These are phyloP conservation scores for Pollicipes pollicipes DNA, from an alignment of 1,140 invertebrate genomes.

Conservation along the genomic window DNA sequence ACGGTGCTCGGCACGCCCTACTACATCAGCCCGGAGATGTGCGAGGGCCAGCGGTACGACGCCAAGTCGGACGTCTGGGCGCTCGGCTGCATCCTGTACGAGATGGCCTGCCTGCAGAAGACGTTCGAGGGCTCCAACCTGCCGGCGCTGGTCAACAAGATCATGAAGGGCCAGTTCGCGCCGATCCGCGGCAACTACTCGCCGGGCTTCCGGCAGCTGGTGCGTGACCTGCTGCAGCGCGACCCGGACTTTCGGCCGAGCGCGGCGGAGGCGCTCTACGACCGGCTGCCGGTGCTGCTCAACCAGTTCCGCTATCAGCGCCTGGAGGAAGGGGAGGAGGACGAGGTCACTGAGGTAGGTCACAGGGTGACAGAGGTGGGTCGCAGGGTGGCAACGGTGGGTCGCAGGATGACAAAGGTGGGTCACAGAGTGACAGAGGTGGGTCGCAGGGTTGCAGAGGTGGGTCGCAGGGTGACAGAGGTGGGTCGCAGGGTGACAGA, in stretches of 20 bases:
- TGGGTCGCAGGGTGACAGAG: neutral
- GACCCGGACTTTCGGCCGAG: conserved; percentile 42
- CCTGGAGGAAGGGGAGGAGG: conserved; percentile 24
- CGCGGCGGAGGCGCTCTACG: conserved; percentile 33
- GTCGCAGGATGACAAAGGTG: too few species aligned
- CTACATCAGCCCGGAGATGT: conserved; percentile 64
- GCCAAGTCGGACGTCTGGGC: conserved; percentile 67
- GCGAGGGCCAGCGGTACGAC: conserved; percentile 37
- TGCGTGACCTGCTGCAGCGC: conserved; percentile 42
- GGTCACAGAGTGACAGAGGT: neutral
- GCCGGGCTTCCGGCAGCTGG: conserved; percentile 39
- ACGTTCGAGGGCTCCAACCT: conserved; percentile 59
- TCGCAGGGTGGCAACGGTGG: neutral
- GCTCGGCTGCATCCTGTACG: conserved; percentile 57
- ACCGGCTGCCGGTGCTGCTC: conserved; percentile 37
- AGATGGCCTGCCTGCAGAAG: conserved; percentile 57
- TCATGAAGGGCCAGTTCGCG: conserved; percentile 44
- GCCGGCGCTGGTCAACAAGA: conserved; percentile 56
- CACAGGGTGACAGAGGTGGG: too few species aligned
- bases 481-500: too few species aligned
- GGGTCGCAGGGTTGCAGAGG: neutral
- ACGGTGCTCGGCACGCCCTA: conserved; percentile 64
- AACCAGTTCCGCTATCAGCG: conserved; percentile 22
- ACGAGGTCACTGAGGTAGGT: conserved; percentile 7
- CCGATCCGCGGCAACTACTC: conserved; percentile 45